Conservation (phyloP, 2,797 vertebrate species). For the Neomorphus geoffroyi region DNA sequence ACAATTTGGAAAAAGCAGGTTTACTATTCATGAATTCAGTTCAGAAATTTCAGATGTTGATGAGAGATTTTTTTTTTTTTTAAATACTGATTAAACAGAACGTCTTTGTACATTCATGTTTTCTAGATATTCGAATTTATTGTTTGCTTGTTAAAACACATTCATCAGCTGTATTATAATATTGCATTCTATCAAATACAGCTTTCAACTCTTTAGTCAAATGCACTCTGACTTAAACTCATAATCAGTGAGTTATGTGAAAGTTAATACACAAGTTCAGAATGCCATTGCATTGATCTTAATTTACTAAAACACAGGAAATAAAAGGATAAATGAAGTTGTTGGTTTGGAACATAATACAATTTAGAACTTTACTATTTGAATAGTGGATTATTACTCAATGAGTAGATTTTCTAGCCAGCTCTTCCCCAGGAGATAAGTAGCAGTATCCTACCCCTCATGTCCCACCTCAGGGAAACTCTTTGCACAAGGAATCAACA, state of each 20-base stretch:
- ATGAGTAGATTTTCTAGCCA: neutral
- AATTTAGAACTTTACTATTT: neutral
- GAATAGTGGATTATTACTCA: neutral
- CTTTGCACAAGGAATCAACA: neutral
- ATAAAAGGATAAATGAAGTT: neutral
- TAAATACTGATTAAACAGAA: neutral
- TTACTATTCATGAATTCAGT: neutral
- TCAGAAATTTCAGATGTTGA: neutral
- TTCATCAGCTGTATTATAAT: neutral
- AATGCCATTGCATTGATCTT: neutral
- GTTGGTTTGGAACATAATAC: neutral
- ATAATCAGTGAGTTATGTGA: neutral
- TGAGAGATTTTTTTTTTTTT: neutral
- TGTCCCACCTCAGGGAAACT: neutral
- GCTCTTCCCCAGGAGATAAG: neutral
- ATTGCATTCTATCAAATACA: neutral
- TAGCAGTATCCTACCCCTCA: neutral
- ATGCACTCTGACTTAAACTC: neutral
- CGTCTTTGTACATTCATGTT: neutral
- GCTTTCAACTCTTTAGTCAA: neutral
- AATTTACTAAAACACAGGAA: neutral
- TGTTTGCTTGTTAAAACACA: neutral
- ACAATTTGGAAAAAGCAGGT: neutral
- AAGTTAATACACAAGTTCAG: neutral
- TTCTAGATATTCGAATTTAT: neutral